Evolutionary conservation across 2,888 invertebrate genomes (phyloP), one percentile per base, ranked within the genome.

Genomic region (Coenonympha arcania): DNA sequence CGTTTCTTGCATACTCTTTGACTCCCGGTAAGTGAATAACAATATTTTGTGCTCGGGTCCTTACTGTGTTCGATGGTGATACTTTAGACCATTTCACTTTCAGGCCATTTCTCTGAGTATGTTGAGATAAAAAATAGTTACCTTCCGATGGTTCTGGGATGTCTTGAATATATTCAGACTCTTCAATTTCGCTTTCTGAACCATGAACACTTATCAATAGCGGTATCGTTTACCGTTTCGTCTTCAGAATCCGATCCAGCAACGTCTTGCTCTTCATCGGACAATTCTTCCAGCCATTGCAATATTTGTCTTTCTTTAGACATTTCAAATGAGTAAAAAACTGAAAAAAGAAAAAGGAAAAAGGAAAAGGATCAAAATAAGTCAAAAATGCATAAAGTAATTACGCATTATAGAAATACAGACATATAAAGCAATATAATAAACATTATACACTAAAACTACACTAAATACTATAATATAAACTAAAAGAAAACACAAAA

Each of bases 231-330:
- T 48, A 45, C 34, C 15, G 49, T 53, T 48, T 58, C 52, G 36
- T 54, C 51, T 52, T 58, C 56, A 26, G 54, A 58, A 47, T 47
- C 54, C 26, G 52, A 58, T 54, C 52, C 52, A 54, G 54, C 54
- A 37, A 56, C 54, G 52, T 54, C 56, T 57, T 56, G 47, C 54
- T 57, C 56, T 40, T 54, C 52, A 56, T 58, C 54, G 20, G 47
- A 37, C 31, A 48, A 28, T 40, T 57, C 56, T 13, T 48, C 52
- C 47, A 58, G 44, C 54, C 58, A 58, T 52, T 57, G 58, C 54
- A 51, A 39, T 49, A 56, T 33, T 24, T 41, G 47, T 40, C 15
- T 13, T 3, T 22, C 40, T 24, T 54, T 54, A 41, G 40, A 24
- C 46, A 46, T 56, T 51, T 48, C 20, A 39, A 55, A 40, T 33